Percentiles rank a stretch among this genome's conserved stretches.
These are phyloP conservation scores for Lithosia quadra DNA, from an alignment of 2,888 invertebrate genomes.

Conservation along the genomic window DNA sequence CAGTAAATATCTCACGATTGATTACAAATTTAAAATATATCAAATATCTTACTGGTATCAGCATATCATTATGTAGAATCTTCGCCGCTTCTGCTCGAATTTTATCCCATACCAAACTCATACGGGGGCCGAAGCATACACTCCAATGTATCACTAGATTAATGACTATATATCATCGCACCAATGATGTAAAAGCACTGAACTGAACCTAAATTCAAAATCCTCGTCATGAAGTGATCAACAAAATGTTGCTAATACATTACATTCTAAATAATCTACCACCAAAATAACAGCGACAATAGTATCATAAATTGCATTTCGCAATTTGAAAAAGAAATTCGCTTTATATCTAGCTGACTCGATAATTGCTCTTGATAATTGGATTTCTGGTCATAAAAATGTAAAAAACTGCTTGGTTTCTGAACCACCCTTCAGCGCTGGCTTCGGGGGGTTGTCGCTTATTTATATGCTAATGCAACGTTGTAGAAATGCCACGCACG, in stretches of 20 bases:
- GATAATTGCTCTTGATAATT: slow-evolving; percentile 84
- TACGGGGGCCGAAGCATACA: slow-evolving; percentile 74
- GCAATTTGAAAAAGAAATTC: slow-evolving; percentile 68
- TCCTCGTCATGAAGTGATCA: slow-evolving; percentile 32
- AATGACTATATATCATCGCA: slow-evolving; percentile 62
- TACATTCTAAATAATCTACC: slow-evolving; percentile 29
- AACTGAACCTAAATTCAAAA: slow-evolving; percentile 51
- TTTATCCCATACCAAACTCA: slow-evolving; percentile 55
- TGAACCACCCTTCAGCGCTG: slow-evolving; percentile 67
- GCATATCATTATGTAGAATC: not conserved
- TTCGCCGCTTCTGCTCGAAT: slow-evolving; percentile 32
- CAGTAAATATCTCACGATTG: too few relatives aligned
- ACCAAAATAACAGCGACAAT: slow-evolving; percentile 53
- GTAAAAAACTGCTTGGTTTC: slow-evolving; percentile 67
- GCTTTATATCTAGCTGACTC: slow-evolving; percentile 74
- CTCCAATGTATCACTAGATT: slow-evolving; percentile 81
- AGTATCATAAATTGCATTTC: slow-evolving; percentile 64
- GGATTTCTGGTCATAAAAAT: slow-evolving; percentile 82
- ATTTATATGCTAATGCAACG: slow-evolving; percentile 84
- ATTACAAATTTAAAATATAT: too few relatives aligned
- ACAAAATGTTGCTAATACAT: slow-evolving; percentile 33
- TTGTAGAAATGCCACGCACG: slow-evolving; percentile 80
- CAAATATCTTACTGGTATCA: too few relatives aligned
- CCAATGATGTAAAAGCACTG: slow-evolving; percentile 69
- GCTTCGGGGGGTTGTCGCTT: slow-evolving; percentile 73